Evolutionary conservation across 2,797 vertebrate species (phyloP).

Genomic region (Mus caroli): DNA sequence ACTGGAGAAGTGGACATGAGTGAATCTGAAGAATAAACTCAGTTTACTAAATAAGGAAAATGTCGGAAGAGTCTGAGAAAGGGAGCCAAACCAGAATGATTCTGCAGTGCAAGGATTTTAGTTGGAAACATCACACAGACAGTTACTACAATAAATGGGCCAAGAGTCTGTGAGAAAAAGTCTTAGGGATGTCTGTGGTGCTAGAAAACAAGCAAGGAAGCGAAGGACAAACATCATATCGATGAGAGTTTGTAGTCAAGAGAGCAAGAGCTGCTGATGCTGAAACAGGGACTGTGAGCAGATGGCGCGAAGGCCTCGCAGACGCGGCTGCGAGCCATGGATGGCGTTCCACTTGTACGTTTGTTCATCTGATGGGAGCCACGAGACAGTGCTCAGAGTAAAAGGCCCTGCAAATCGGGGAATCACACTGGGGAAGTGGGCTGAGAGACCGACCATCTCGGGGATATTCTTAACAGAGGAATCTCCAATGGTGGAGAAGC

Average conservation of each 20-base stretch:
- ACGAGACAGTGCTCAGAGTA: neutral
- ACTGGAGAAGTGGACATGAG: neutral
- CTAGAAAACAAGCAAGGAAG: neutral
- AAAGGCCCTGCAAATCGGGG: neutral
- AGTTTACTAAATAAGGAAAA: neutral
- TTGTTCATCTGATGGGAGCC: neutral
- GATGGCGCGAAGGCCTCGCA: neutral
- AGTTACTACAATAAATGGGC: neutral
- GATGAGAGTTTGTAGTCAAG: neutral
- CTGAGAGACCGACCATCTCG: neutral
- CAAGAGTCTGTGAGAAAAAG: neutral
- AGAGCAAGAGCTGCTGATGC: neutral
- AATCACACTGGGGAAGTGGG: neutral
- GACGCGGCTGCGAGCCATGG: neutral
- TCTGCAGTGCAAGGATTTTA: neutral
- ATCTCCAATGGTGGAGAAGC: neutral
- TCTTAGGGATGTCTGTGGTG: neutral
- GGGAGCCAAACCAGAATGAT: neutral
- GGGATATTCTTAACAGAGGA: constrained; percentile 6
- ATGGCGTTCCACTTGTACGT: neutral
- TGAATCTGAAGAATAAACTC: neutral
- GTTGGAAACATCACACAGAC: neutral
- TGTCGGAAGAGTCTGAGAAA: neutral
- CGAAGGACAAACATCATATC: neutral
- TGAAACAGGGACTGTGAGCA: neutral